phyloP scores from a whole-genome alignment of 30 jellyfish, hydroid and myxozoan species.

The Hydractinia symbiolongicarpus region DNA sequence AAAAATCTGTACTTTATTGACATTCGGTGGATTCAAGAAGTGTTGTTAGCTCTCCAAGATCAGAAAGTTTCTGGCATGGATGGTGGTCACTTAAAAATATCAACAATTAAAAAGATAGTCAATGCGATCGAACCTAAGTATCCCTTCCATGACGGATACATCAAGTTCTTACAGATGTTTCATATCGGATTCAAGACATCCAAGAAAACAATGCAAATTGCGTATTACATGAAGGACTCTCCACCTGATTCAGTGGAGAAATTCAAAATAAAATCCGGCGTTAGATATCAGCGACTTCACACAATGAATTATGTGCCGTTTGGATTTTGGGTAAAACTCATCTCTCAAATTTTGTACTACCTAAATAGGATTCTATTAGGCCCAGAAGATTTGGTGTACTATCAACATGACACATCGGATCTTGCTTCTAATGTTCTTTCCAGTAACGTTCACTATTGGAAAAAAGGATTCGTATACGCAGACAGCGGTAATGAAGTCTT shows the following conservation, averaged over 20 bases:
- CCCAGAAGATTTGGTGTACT: slow-evolving; percentile 4
- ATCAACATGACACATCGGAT: not conserved
- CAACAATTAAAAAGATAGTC: no score
- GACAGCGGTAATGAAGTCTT: not conserved
- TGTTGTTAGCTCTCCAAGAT: not conserved
- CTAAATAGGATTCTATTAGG: not conserved
- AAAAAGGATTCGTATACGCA: not conserved
- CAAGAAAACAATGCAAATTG: not conserved
- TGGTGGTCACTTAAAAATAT: no score
- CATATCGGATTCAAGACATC: slow-evolving; percentile 1
- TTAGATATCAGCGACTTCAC: slow-evolving; percentile 4
- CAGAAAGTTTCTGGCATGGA: no score
- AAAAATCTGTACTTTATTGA: not conserved
- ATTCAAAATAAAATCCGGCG: not conserved
- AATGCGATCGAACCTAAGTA: no score
- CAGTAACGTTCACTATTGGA: not conserved
- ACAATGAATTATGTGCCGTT: not conserved
- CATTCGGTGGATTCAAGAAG: not conserved
- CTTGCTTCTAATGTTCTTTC: not conserved
- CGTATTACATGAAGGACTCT: not conserved
- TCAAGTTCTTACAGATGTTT: not conserved
- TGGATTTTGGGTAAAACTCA: slow-evolving; percentile 3
- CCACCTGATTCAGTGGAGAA: not conserved
- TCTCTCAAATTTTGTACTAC: not conserved
- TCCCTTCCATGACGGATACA: no score